Percentiles rank a stretch among this genome's conserved stretches.
Conservation (phyloP, 2,113 vertebrate genomes). For the Rattus norvegicus region DNA sequence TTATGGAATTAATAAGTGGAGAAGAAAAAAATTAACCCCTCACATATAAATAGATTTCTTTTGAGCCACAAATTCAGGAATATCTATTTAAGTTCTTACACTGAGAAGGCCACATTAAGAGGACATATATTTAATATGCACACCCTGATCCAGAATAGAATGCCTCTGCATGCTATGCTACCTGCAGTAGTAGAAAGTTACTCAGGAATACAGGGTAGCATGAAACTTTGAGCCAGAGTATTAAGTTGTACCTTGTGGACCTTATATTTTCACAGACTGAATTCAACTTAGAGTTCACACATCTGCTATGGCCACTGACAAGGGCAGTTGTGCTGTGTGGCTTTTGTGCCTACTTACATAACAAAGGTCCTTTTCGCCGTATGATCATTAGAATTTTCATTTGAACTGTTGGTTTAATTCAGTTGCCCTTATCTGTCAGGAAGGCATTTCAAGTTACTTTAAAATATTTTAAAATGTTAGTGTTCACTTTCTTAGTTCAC, state of each 20-base stretch:
- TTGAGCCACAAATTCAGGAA: background rate
- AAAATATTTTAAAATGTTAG: slow-evolving; percentile 3
- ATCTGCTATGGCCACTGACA: background rate
- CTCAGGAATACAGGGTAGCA: background rate
- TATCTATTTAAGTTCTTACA: background rate
- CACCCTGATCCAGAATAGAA: background rate
- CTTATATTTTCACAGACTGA: background rate
- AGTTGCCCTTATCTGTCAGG: background rate
- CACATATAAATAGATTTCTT: background rate
- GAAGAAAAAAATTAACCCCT: background rate
- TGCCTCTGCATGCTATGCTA: background rate
- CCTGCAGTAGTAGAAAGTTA: background rate
- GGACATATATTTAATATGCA: background rate
- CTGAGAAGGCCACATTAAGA: background rate
- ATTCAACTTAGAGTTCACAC: background rate
- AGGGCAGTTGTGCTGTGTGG: background rate
- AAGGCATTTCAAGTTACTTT: background rate
- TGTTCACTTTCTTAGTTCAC: background rate
- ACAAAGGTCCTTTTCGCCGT: background rate
- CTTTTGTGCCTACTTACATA: background rate
- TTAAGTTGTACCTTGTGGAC: background rate
- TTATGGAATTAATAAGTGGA: background rate
- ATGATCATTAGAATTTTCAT: background rate
- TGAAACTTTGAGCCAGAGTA: background rate
- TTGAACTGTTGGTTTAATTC: background rate